phyloP scores from a whole-genome alignment of 2,113 vertebrate species.

The Cryptomyrus ogoouensis region DNA sequence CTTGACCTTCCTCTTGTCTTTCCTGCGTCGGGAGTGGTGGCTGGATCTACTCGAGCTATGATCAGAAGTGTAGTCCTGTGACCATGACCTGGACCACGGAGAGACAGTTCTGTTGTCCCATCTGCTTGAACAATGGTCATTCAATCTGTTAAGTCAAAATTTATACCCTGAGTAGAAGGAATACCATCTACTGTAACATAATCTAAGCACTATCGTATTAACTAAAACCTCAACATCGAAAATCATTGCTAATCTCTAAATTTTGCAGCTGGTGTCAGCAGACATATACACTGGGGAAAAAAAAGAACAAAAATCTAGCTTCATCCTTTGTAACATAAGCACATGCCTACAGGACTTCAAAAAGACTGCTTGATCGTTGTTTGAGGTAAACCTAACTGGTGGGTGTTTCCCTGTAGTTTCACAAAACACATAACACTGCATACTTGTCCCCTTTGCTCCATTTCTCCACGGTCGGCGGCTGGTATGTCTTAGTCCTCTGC shows the following conservation, averaged over 20 bases:
- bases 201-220: not conserved
- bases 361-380: not conserved
- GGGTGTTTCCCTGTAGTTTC: not conserved
- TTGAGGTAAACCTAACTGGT: not conserved
- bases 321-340: not conserved
- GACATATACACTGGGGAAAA: not conserved
- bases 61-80: constrained; percentile 71
- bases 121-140: constrained; percentile 72
- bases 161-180: constrained; percentile 12
- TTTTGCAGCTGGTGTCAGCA: not conserved
- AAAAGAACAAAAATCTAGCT: not conserved
- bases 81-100: constrained; percentile 77
- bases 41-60: constrained; percentile 63
- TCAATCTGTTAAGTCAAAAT: constrained; percentile 61
- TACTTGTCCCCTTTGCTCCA: constrained; percentile 98
- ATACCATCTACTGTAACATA: constrained; percentile 5
- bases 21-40: constrained; percentile 62
- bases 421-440: constrained; percentile 22
- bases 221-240: not conserved
- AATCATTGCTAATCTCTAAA: not conserved
- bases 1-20: constrained; percentile 82
- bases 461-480: constrained; percentile 74
- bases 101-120: constrained; percentile 85
- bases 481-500: constrained; percentile 78
- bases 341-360: not conserved